Evolutionary conservation across 2,113 vertebrate genomes (phyloP), one percentile per base, ranked within the genome.

Genomic region (Leucopsar rothschildi): DNA sequence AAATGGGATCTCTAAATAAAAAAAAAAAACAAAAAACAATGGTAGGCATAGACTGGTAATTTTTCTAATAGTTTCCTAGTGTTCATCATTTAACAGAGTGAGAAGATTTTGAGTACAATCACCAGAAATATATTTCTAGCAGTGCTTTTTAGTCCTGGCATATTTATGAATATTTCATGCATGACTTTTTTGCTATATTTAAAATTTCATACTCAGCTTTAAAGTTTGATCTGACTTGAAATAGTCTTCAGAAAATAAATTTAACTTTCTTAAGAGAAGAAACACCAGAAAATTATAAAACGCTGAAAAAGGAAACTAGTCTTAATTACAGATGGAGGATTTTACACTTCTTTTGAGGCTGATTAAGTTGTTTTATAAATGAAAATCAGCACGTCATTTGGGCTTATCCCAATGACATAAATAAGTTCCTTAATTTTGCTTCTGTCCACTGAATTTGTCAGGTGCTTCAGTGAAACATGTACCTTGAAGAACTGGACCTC

Each of bases 181-280:
- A 23, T 16, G 6, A 76, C 7, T 81, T 56, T 76, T 88, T 91
- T 88, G 65, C 40, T 52, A 61, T 75, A 53, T 76, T 95, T 89
- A 89, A 91, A 93, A 82, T 64, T 89, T 92, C 61, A 89, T 79
- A 27, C 27, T 91, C 37, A 50, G 60, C 72, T 83, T 93, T 88
- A 82, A 88, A 79, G 65, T 91, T 86, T 76, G 45, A 24, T 84
- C 57, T 82, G 37, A 35, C n/a, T 85, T 78, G 69, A 91, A 92
- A 71, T 47, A 70, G 60, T 37, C 50, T 86, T 90, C 24, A 31
- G 49, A 86, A 92, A 88, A 76, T 22, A 71, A 56, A 24, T 68
- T 82, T 55, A 57, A 63, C 24, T 75, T 71, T 39, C 28, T 71
- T 86, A 55, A 64, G 63, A 79, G 63, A 72, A 65, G 15, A 42